These are phyloP conservation scores for Aphaenogaster floridana DNA, from an alignment of 1,140 invertebrate species.

Conservation along the genomic window DNA sequence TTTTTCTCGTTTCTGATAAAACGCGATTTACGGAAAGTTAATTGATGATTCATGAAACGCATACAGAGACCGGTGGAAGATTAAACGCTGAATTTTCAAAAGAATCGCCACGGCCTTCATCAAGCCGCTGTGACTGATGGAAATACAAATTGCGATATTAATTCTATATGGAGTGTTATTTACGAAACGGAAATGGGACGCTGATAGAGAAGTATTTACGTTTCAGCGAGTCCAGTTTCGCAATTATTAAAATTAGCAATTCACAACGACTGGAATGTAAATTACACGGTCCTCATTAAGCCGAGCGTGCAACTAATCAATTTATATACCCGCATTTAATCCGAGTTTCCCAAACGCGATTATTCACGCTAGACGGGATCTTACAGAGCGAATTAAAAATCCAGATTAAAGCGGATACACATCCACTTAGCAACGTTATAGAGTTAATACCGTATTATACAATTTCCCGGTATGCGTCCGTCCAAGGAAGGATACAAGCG, in stretches of 20 bases:
- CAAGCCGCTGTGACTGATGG: slow-evolving; percentile 40
- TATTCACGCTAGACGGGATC: slow-evolving; percentile 65
- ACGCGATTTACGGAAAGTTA: slow-evolving; percentile 20
- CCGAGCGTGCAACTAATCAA: slow-evolving; percentile 62
- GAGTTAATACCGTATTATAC: slow-evolving; percentile 57
- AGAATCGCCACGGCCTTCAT: slow-evolving; percentile 50
- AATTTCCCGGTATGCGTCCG: slow-evolving; percentile 36
- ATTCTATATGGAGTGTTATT: slow-evolving; percentile 58
- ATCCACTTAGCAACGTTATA: slow-evolving; percentile 44
- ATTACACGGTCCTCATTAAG: slow-evolving; percentile 63
- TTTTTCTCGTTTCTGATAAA: slow-evolving; percentile 29
- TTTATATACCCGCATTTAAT: slow-evolving; percentile 65
- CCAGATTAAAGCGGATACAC: slow-evolving; percentile 65
- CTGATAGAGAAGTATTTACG: slow-evolving; percentile 64
- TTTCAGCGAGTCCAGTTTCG: slow-evolving; percentile 51
- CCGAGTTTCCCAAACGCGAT: slow-evolving; percentile 61
- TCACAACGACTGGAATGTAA: slow-evolving; percentile 54
- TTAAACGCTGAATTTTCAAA: slow-evolving; percentile 58
- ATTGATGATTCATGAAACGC: slow-evolving; percentile 54
- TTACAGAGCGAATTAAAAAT: slow-evolving; percentile 64
- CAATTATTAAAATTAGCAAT: slow-evolving; percentile 67
- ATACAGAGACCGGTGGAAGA: slow-evolving; percentile 7
- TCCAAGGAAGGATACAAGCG: background rate
- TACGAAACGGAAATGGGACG: slow-evolving; percentile 54
- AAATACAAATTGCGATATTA: slow-evolving; percentile 67